Base-by-base conservation (phyloP, 1,140 invertebrate genomes). In the Pentalonia nigronervosa region DNA sequence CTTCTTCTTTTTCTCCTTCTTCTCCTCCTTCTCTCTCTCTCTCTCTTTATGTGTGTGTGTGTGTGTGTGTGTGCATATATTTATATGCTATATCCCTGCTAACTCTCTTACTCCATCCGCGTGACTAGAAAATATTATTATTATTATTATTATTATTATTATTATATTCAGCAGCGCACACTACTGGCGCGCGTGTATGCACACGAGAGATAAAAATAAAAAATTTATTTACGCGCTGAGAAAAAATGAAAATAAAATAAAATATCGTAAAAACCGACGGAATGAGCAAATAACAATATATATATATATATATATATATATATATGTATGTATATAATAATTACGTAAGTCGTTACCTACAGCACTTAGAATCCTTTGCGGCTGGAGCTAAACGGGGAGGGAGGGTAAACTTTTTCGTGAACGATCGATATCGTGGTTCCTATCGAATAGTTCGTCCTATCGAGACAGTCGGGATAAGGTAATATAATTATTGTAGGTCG, bases 161-260 rank as follows among this genome's bases (percentile, higher is more conserved):
- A 53, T 88, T 88, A 53, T 50, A 84, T 84, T 84, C 83, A 84
- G 83, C 83, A 84, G 83, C 83, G 81, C 81, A 83, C 81, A 41
- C 81, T 86, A 41, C 8, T 86, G 41, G 83, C 83, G 84, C 25
- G 45, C 25, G 41, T 45, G 45, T 47, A 87, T 47, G 36, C 84
- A 87, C 84, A 87, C 84, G 45, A 87, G 25, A 87, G 84, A 87
- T 87, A 87, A 87, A 87, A 47, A 86, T 45, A 86, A 87, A 48
- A 87, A 87, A 48, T 87, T 9, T 87, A 87, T 48, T 47, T 87
- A 48, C 84, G 6, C 41, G 25, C 25, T 47, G 84, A 48, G 25
- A 47, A 87, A 45, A 87, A 47, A 84, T 23, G 8, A 41, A 41
- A 41, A 45, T 30, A 86, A 87, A 47, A 87, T 53, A 45, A 48